A percentile compares a stretch with the other conserved stretches of the same genome.
Evolutionary conservation across 2,888 invertebrate genomes (phyloP).

Genomic region (Quadriops clusia): DNA sequence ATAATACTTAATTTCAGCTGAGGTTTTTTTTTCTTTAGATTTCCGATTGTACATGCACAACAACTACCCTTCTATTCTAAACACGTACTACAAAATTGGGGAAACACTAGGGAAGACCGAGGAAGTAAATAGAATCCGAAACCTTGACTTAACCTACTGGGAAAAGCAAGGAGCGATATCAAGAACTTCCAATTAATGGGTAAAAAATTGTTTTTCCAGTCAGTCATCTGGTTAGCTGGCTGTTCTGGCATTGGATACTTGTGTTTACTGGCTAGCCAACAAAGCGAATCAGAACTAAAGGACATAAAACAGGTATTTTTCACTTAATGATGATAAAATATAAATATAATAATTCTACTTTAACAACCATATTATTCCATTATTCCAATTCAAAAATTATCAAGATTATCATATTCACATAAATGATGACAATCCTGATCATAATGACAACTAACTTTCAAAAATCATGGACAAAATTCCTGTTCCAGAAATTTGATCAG

Average conservation of each 20-base stretch:
- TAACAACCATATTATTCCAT: too few relatives aligned
- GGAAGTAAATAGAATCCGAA: constrained; percentile 39
- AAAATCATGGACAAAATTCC: too few relatives aligned
- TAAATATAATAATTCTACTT: too few relatives aligned
- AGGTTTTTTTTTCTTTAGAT: constrained; percentile 41
- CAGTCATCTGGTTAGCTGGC: constrained; percentile 46
- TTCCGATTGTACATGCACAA: constrained; percentile 56
- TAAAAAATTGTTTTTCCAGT: constrained; percentile 29
- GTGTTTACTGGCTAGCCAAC: constrained; percentile 44
- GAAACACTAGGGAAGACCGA: constrained; percentile 46
- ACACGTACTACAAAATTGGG: constrained; percentile 57
- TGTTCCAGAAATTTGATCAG: too few relatives aligned
- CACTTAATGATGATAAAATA: too few relatives aligned
- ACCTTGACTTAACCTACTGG: constrained; percentile 49
- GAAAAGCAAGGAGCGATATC: constrained; percentile 37
- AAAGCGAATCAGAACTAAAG: constrained; percentile 31
- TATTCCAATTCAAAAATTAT: too few relatives aligned
- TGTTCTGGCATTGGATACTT: constrained; percentile 49
- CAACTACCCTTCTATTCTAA: constrained; percentile 52
- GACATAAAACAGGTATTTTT: constrained; percentile 22
- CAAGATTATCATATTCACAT: too few relatives aligned
- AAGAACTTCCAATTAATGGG: constrained; percentile 39
- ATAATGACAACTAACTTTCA: too few relatives aligned
- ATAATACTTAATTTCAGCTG: constrained; percentile 3
- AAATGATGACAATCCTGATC: too few relatives aligned